Conservation (phyloP, 2,888 invertebrate genomes). For the Mythimna vitellina region DNA sequence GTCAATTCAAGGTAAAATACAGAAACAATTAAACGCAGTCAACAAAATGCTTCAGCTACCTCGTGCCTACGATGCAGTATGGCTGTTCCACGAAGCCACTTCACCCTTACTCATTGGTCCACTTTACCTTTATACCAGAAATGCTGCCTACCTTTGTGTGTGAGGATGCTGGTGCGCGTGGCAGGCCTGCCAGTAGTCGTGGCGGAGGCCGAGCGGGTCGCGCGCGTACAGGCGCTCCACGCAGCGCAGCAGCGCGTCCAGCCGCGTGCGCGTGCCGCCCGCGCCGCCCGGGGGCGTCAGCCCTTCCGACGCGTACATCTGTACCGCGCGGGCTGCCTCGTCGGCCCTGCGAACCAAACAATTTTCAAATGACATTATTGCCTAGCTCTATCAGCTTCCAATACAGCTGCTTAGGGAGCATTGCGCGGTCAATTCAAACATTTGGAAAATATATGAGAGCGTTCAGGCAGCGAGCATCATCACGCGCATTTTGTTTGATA, state of each 20-base stretch:
- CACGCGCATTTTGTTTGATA: too few relatives aligned
- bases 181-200: constrained; percentile 95
- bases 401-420: too few relatives aligned
- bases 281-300: constrained; percentile 92
- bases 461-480: too few relatives aligned
- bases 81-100: too few relatives aligned
- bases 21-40: too few relatives aligned
- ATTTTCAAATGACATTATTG: background rate
- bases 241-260: constrained; percentile 95
- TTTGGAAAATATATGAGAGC: too few relatives aligned
- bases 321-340: constrained; percentile 95
- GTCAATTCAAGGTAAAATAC: too few relatives aligned
- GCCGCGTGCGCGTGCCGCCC: constrained; percentile 92
- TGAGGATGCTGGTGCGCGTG: constrained; percentile 78
- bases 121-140: constrained; percentile 68
- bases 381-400: too few relatives aligned
- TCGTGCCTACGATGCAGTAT: too few relatives aligned
- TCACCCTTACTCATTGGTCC: constrained; percentile 48
- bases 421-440: too few relatives aligned
- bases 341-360: constrained; percentile 91
- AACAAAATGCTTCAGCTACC: too few relatives aligned
- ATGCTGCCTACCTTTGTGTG: constrained; percentile 83
- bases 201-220: constrained; percentile 93
- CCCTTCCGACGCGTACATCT: constrained; percentile 94
- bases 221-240: constrained; percentile 94